Conservation (phyloP, 2,113 vertebrate species). For the Odontesthes bonariensis region DNA sequence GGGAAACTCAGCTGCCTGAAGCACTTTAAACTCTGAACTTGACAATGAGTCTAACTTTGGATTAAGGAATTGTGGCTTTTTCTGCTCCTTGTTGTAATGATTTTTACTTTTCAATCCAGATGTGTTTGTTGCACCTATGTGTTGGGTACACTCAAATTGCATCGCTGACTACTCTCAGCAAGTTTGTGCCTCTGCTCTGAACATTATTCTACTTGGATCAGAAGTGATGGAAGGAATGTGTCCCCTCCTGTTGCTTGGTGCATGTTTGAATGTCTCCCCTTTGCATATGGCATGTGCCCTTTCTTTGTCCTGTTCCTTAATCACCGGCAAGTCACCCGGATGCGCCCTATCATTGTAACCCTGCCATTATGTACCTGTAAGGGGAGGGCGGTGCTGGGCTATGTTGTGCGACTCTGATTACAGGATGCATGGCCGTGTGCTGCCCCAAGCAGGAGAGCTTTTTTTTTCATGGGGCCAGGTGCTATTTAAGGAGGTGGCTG, state of each 20-base stretch:
- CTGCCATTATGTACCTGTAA: conserved; percentile 75
- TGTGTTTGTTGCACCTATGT: background rate
- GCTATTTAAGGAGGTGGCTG: conserved; percentile 83
- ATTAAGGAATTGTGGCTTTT: background rate
- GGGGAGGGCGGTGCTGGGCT: conserved; percentile 64
- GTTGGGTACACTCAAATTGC: conserved; percentile 4
- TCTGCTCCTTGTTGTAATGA: background rate
- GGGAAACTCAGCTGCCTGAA: background rate
- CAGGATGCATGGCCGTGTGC: conserved; percentile 79
- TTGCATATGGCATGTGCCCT: conserved; percentile 63
- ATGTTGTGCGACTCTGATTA: conserved; percentile 75
- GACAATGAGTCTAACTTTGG: background rate
- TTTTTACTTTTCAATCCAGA: background rate
- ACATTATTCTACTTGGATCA: background rate
- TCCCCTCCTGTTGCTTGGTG: conserved; percentile 52
- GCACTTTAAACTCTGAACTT: background rate
- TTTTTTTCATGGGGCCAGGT: conserved; percentile 70
- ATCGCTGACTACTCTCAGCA: conserved; percentile 7
- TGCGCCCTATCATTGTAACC: conserved; percentile 75
- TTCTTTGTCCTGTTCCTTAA: conserved; percentile 68
- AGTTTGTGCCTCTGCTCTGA: conserved; percentile 19
- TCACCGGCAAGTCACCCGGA: conserved; percentile 77
- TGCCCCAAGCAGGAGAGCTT: conserved; percentile 63
- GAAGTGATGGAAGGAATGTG: conserved; percentile 28
- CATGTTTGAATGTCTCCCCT: conserved; percentile 72